phyloP scores from a whole-genome alignment of 2,797 vertebrate species.

The Tenualosa ilisha region DNA sequence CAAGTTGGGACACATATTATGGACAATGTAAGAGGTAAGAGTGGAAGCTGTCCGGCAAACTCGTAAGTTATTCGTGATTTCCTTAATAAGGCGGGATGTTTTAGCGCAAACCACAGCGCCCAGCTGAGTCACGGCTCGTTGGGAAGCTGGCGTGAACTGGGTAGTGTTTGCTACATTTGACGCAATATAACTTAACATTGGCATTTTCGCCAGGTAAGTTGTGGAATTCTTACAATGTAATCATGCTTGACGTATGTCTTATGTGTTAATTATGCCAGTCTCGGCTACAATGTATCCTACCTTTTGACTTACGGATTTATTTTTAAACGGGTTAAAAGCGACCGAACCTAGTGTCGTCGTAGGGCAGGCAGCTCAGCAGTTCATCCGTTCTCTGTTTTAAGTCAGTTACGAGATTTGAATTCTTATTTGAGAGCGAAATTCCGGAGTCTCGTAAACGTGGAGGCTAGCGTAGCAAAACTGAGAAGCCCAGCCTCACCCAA shows the following conservation, averaged over 20 bases:
- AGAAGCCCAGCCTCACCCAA: background rate
- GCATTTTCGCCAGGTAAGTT: slow-evolving; percentile 40
- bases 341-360: slow-evolving; percentile 10
- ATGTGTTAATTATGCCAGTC: background rate
- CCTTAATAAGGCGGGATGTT: slow-evolving; percentile 22
- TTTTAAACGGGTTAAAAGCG: background rate
- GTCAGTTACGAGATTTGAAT: slow-evolving; percentile 9
- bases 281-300: background rate
- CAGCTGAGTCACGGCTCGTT: slow-evolving; percentile 75
- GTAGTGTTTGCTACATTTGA: slow-evolving; percentile 61
- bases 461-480: background rate
- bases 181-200: slow-evolving; percentile 59
- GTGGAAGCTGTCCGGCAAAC: slow-evolving; percentile 22
- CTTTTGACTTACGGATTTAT: background rate
- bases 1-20: slow-evolving; percentile 67
- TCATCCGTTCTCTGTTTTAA: background rate
- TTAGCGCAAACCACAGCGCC: slow-evolving; percentile 19
- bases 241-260: background rate
- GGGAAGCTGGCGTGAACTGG: slow-evolving; percentile 31
- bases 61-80: slow-evolving; percentile 11
- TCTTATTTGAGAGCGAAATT: slow-evolving; percentile 24
- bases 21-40: slow-evolving; percentile 72
- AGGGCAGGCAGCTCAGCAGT: background rate
- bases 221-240: background rate
- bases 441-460: background rate